Evolutionary conservation across 2,797 vertebrate genomes (phyloP), one percentile per base, ranked within the genome.

Genomic region (Odontamblyopus lacepedii): DNA sequence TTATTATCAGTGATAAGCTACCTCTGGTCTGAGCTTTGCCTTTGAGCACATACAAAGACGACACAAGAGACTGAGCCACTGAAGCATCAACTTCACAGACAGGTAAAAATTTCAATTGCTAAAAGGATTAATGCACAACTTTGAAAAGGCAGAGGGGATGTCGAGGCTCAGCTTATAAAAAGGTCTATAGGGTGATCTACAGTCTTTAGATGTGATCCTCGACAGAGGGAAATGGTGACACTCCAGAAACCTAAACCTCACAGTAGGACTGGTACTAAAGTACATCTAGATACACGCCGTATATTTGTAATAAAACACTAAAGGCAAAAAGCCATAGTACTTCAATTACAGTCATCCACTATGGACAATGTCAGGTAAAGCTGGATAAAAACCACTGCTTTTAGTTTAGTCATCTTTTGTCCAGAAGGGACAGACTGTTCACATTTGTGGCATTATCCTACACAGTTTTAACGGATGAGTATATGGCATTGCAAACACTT

Each of bases 391-490:
- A 86, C 81, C 75, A 61, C 74, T 68, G 78, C 67, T 57, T 77
- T 71, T 79, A 79, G 75, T 72, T 70, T 80, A 80, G 77, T 72
- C 80, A 78, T 86, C 84, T 72, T 83, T 81, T 81, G 87, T 88
- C 30, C 53, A 16, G 63, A 73, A 61, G 83, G 55, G 74, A 80
- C 76, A 73, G 86, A 81, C 71, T 72, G 77, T 67, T 53, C 80
- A 83, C 77, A 82, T 86, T 83, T 85, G 75, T 83, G 86, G 82
- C 71, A 75, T 77, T 53, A 82, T 79, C 82, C 81, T 89, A 89
- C 88, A 92, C 89, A 91, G 90, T 89, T 83, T 92, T 57, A 77
- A 85, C 85, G 79, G 87, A 76, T 82, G 82, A 82, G 16, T 86
- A 77, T 83, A 89, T 85, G 87, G 87, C 87, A 79, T 82, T 7